phyloP scores from a whole-genome alignment of 2,888 invertebrate genomes.

The Acrobasis repandana region DNA sequence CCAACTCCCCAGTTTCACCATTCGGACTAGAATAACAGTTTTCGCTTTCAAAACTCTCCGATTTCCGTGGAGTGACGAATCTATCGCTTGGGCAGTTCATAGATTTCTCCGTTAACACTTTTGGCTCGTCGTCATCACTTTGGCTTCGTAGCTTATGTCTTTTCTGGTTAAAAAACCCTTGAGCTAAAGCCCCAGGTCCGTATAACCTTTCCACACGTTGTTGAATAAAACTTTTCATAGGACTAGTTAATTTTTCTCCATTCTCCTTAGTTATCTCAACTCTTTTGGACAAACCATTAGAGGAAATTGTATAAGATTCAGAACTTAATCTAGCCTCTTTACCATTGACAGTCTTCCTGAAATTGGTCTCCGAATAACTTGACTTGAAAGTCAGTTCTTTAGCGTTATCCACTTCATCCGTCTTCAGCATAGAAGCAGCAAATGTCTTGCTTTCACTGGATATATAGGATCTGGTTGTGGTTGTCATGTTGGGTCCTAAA shows the following conservation, averaged over 20 bases:
- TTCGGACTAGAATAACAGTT: slow-evolving; percentile 58
- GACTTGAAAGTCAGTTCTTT: slow-evolving; percentile 74
- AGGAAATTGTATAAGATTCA: slow-evolving; percentile 75
- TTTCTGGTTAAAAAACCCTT: slow-evolving; percentile 90
- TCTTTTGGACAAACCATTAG: slow-evolving; percentile 71
- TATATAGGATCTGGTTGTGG: slow-evolving; percentile 66
- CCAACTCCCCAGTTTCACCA: slow-evolving; percentile 43
- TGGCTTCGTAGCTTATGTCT: slow-evolving; percentile 74
- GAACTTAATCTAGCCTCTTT: slow-evolving; percentile 63
- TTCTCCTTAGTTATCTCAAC: slow-evolving; percentile 78
- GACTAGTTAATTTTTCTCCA: slow-evolving; percentile 72
- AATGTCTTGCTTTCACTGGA: slow-evolving; percentile 71
- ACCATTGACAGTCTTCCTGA: slow-evolving; percentile 69
- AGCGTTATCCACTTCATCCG: slow-evolving; percentile 71
- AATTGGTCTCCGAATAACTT: slow-evolving; percentile 77
- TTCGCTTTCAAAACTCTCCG: slow-evolving; percentile 51
- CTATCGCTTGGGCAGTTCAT: slow-evolving; percentile 61
- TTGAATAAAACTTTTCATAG: slow-evolving; percentile 91
- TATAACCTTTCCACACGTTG: slow-evolving; percentile 94
- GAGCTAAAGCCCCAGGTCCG: slow-evolving; percentile 93
- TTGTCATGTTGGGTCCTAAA: slow-evolving; percentile 74
- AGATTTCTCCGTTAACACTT: slow-evolving; percentile 69
- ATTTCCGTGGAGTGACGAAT: slow-evolving; percentile 53
- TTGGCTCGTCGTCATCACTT: slow-evolving; percentile 66
- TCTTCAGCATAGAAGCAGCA: slow-evolving; percentile 71